Evolutionary conservation across 2,797 vertebrate genomes (phyloP).

Genomic region (Sebastes kiyomatsui): DNA sequence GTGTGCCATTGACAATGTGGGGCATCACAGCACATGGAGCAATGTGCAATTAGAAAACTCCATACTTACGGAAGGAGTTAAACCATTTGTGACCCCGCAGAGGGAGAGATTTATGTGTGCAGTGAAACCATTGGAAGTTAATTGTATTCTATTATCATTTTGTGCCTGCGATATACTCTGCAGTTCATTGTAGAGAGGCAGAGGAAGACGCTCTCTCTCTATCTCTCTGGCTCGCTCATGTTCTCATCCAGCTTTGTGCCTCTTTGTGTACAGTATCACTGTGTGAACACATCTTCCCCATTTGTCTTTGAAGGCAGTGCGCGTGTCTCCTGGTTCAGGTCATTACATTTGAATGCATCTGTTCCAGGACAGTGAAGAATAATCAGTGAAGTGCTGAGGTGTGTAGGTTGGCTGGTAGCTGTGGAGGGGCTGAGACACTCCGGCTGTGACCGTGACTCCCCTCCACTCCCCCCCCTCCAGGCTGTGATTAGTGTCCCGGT

Average conservation of each 20-base stretch:
- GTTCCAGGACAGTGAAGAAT: slow-evolving; percentile 44
- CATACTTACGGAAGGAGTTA: slow-evolving; percentile 41
- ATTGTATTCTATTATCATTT: slow-evolving; percentile 74
- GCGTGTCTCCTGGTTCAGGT: slow-evolving; percentile 18
- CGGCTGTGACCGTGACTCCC: slow-evolving; percentile 11
- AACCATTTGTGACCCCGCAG: slow-evolving; percentile 55
- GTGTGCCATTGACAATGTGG: slow-evolving; percentile 47
- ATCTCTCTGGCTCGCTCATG: not conserved
- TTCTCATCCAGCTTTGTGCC: slow-evolving; percentile 67
- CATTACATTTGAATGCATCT: slow-evolving; percentile 39
- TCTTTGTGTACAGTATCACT: slow-evolving; percentile 58
- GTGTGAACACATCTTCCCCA: slow-evolving; percentile 36
- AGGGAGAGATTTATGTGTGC: slow-evolving; percentile 68
- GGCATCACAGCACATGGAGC: slow-evolving; percentile 52
- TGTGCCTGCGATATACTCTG: slow-evolving; percentile 72
- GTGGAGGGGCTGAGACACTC: slow-evolving; percentile 7
- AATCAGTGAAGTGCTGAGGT: slow-evolving; percentile 42
- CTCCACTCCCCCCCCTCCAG: not conserved
- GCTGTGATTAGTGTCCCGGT: slow-evolving; percentile 52
- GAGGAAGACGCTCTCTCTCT: slow-evolving; percentile 35
- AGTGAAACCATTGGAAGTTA: slow-evolving; percentile 73
- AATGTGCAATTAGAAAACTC: slow-evolving; percentile 65
- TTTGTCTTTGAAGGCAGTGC: slow-evolving; percentile 46
- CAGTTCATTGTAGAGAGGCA: slow-evolving; percentile 53
- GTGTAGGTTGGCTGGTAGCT: slow-evolving; percentile 8